These are phyloP conservation scores for Sycobia sp. DNA, from an alignment of 1,140 invertebrate species.

Conservation along the genomic window DNA sequence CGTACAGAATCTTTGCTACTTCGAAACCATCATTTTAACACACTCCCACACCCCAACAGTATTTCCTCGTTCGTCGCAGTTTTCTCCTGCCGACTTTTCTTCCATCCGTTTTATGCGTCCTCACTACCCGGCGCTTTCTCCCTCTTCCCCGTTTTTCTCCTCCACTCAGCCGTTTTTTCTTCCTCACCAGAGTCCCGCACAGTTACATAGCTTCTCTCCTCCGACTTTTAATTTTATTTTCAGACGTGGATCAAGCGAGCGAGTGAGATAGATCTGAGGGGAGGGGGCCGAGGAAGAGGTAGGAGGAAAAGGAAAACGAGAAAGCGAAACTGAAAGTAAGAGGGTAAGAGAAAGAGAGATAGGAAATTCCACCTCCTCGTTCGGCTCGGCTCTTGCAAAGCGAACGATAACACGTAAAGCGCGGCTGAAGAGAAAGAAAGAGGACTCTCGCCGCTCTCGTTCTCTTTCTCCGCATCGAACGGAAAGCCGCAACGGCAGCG, in stretches of 20 bases:
- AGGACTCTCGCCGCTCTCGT: neutral
- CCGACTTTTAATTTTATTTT: conserved; percentile 36
- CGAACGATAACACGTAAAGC: too few species aligned
- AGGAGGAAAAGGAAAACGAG: too few species aligned
- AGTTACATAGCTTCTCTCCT: neutral
- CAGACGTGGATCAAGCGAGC: conserved; percentile 9
- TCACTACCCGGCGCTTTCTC: too few species aligned
- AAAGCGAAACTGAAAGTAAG: too few species aligned
- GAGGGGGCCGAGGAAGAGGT: too few species aligned
- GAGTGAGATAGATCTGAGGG: too few species aligned
- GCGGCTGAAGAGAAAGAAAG: too few species aligned
- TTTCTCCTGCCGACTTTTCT: conserved; percentile 32
- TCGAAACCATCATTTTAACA: too few species aligned
- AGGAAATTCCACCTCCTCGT: too few species aligned
- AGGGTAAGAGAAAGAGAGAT: conserved; percentile 10
- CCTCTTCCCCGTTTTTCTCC: conserved; percentile 8
- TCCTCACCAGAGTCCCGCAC: neutral
- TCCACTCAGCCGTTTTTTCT: conserved; percentile 17
- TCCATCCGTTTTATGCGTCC: conserved; percentile 31
- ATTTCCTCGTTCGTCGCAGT: conserved; percentile 31
- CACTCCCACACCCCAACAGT: conserved; percentile 17
- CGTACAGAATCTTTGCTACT: too few species aligned
- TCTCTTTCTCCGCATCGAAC: neutral
- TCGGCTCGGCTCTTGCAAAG: too few species aligned
- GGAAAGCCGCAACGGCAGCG: conserved; percentile 13